Evolutionary conservation across 2,888 invertebrate species (phyloP), one percentile per base, ranked within the genome.

Genomic region (Dryobota labecula): DNA sequence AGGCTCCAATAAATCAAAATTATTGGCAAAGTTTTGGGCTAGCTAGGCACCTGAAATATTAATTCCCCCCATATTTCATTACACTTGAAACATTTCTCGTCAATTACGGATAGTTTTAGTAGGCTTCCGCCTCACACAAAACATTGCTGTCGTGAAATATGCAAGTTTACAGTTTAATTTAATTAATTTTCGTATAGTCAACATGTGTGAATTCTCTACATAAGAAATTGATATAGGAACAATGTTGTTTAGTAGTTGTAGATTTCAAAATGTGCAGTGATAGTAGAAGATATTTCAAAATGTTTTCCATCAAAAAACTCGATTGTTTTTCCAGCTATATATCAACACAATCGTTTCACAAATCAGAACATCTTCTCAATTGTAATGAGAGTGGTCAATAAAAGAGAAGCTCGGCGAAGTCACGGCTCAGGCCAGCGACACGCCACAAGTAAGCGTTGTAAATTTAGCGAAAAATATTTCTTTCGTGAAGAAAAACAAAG

Each of bases 401-500:
- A 90, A 90, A 89, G 80, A 74, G 86, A 67, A 86, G 82, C 85
- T 81, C 73, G 73, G 83, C 82, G 76, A 82, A 86, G 84, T 85
- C 81, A 83, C 84, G 66, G 70, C 78, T 74, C 71, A 80, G 87
- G 83, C 87, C 84, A 74, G 82, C 80, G 87, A 84, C 87, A 89
- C 84, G 86, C 90, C 87, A 83, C 90, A 89, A 89, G 89, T 91
- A 90, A 92, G 90, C 90, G 86, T 86, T 91, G 91, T 90, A 91
- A 93, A 94, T 93, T 93, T 92, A 88, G 91, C 90, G 88, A 91
- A 93, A 94, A 94, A 93, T 92, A 92, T 93, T 92, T 91, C 90
- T 91, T 92, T 90, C 87, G 88, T 85, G 87, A 93, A 93, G 92
- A 92, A 93, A 94, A 94, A 94, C 93, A 94, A 95, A 94, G 90